A percentile compares a stretch with the other conserved stretches of the same genome.
Conservation (phyloP, 2,888 invertebrate genomes). For the Lasioglossum marginatum region DNA sequence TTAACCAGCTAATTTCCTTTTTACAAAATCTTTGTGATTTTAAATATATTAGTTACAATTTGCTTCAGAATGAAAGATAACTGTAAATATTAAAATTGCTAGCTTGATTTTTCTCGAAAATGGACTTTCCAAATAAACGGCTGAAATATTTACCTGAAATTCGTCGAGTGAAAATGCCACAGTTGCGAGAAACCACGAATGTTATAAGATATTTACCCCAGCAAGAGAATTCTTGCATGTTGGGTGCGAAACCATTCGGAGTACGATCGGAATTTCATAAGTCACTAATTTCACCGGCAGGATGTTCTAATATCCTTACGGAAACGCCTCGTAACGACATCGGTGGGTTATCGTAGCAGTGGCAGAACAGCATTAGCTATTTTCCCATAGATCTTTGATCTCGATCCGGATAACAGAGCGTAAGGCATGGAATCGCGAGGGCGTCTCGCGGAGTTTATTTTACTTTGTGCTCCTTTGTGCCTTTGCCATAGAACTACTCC, state of each 20-base stretch:
- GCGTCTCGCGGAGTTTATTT: constrained; percentile 48
- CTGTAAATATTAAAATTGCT: no score
- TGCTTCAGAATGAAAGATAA: no score
- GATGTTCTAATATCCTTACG: not conserved
- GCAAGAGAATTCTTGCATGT: not conserved
- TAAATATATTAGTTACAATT: no score
- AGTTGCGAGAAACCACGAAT: no score
- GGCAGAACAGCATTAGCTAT: constrained; percentile 18
- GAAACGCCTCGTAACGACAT: not conserved
- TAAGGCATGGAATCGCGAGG: constrained; percentile 40
- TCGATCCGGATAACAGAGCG: constrained; percentile 22
- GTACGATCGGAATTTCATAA: not conserved
- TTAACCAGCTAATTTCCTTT: no score
- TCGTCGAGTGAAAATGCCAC: no score
- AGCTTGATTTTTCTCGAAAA: no score
- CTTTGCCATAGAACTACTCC: constrained; percentile 44
- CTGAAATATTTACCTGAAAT: no score
- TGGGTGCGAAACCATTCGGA: not conserved
- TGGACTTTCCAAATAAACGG: no score
- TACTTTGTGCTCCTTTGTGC: constrained; percentile 55
- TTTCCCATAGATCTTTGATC: constrained; percentile 50
- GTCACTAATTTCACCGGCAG: constrained; percentile 18
- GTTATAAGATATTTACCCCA: no score
- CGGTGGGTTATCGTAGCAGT: not conserved
- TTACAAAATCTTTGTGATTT: no score